Base-by-base conservation (phyloP, 2,113 vertebrate genomes). In the Zosterops borbonicus region DNA sequence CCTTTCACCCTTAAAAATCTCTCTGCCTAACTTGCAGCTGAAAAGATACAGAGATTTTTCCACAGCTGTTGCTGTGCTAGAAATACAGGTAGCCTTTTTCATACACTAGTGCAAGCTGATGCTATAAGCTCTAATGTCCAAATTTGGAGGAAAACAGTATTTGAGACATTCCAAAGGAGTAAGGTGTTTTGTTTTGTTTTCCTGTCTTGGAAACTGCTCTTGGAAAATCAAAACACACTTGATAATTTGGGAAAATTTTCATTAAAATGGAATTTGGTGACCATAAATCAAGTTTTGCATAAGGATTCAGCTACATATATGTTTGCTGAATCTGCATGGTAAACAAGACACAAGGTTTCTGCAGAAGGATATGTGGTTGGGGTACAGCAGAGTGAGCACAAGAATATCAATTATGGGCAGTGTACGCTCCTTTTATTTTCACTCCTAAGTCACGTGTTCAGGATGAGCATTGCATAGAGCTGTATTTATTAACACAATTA, bases 211-310 rank as follows among this genome's bases (percentile, higher is more conserved):
- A 80, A 74, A 9, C 37, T 91, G 12, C 44, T 79, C 42, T 80
- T 89, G 69, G 83, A 80, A 97, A 97, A 87, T 94, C 86, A 95
- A 97, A 97, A 96, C 62, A 96, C 6, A 3, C 69, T 86, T 94
- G 90, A 63, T 98, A 97, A 97, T 98, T 97, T 95, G 87, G 89
- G 96, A 95, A 97, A 94, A 46, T 47, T 56, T 90, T 96, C 70
- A 95, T 89, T 95, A 96, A 95, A 97, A 97, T 83, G 87, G 33
- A 89, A 94, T 91, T 88, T n/a, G 5, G 46, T 92, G 93, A 50
- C 74, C 76, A 91, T 78, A 94, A 96, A 93, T 64, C 52, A 94
- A 76, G 68, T 94, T 96, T 90, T 95, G 35, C 74, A 84, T 63
- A 83, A 63, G 35, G 76, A 83, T 89, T 78, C 1, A 1, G 41